Evolutionary conservation across 2,113 vertebrate genomes (phyloP), one percentile per base, ranked within the genome.

Genomic region (Eurypyga helias): DNA sequence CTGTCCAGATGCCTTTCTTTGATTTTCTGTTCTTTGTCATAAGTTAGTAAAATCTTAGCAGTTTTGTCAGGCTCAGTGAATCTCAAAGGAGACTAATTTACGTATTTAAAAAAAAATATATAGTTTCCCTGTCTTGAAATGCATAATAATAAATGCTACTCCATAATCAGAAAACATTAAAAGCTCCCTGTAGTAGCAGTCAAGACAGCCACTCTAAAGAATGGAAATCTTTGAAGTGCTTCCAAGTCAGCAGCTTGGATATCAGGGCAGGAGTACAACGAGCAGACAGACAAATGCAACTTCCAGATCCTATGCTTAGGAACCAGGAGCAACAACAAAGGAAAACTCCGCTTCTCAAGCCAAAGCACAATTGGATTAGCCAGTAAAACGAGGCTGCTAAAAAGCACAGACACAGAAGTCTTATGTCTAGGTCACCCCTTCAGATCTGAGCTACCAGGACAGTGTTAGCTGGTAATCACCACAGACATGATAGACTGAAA

Each of bases 221-320:
- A 71, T n/a, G 69, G 79, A 89, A 83, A 34, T 64, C 69, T 98
- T 83, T 93, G 71, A 96, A 95, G 87, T 87, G 26, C 31, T 95
- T 98, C 94, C 91, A 96, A 83, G 89, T 83, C 65, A 92, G 81
- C 69, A 82, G 93, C 76, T 92, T 96, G 93, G 48, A 61, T 57
- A 93, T 89, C 84, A 51, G 96, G 77, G 90, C 90, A 97, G n/a
- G 75, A 91, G 51, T 83, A 91, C 87, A 96, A 72, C 69, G 29
- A 65, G 62, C 72, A 96, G 90, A 79, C 88, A 97, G 80, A 92
- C 83, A 96, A 96, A 87, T 9, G 11, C 93, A 90, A 67, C 92
- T 94, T 94, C 84, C 94, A 96, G 91, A 96, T 89, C 88, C 76
- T 61, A 19, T 62, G 71, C 80, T 91, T 92, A 69, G 83, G 60